Evolutionary conservation across 2,888 invertebrate genomes (phyloP).

Genomic region (Cecidostiba fungosa): DNA sequence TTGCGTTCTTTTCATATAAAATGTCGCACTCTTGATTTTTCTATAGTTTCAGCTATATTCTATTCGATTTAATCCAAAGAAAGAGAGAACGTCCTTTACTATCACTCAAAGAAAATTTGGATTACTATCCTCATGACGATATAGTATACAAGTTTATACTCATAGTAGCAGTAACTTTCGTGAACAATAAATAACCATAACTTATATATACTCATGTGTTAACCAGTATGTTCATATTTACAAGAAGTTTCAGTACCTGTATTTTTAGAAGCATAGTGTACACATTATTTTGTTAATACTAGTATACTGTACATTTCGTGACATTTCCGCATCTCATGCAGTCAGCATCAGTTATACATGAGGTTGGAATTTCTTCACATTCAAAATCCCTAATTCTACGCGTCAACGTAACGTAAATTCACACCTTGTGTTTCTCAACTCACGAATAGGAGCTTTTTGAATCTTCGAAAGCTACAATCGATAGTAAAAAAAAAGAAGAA

Average conservation of each 20-base stretch:
- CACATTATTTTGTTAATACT: constrained; percentile 67
- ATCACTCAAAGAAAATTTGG: neutral
- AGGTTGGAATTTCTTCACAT: constrained; percentile 37
- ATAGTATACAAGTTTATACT: neutral
- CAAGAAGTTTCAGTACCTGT: constrained; percentile 71
- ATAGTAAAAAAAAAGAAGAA: too few species aligned
- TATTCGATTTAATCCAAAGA: neutral
- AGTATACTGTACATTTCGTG: constrained; percentile 71
- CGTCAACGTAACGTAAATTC: constrained; percentile 19
- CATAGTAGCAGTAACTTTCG: neutral
- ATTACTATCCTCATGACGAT: neutral
- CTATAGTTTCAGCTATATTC: neutral
- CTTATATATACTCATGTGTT: neutral
- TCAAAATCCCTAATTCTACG: constrained; percentile 36
- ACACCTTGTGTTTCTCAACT: neutral
- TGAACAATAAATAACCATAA: constrained; percentile 26
- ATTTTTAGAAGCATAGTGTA: constrained; percentile 68
- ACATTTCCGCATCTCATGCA: constrained; percentile 30
- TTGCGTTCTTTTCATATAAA: constrained; percentile 37
- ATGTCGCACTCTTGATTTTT: neutral
- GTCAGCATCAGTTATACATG: too few species aligned
- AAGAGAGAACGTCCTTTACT: neutral
- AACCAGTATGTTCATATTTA: constrained; percentile 68
- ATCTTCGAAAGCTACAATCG: constrained; percentile 30
- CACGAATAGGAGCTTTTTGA: constrained; percentile 39